Percentiles rank a stretch among this genome's conserved stretches.
Conservation (phyloP, 1,140 invertebrate genomes). For the Drosophila willistoni region DNA sequence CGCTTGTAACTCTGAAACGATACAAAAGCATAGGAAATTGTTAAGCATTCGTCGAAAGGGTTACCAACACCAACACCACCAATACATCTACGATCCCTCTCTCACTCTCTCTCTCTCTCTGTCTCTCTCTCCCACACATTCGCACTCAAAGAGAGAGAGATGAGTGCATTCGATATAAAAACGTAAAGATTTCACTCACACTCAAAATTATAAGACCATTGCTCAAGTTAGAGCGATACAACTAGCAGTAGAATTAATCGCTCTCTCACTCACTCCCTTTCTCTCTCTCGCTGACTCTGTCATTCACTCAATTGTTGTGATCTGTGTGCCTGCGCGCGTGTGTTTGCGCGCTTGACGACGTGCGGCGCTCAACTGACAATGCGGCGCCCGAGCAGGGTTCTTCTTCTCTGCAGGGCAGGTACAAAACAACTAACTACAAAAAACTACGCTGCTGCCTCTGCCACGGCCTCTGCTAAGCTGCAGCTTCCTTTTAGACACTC, state of each 20-base stretch:
- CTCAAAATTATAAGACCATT: slow-evolving; percentile 28
- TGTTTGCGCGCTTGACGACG: slow-evolving; percentile 50
- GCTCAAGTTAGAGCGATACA: not conserved
- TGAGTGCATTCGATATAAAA: slow-evolving; percentile 16
- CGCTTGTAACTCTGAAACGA: slow-evolving; percentile 84
- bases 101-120: not conserved
- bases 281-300: not conserved
- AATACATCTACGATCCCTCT: not conserved
- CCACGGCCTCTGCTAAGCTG: slow-evolving; percentile 28
- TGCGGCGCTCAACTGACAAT: slow-evolving; percentile 47
- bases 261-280: slow-evolving; percentile 1
- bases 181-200: slow-evolving; percentile 42
- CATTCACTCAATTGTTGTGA: not conserved
- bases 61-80: slow-evolving; percentile 42
- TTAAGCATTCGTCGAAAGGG: slow-evolving; percentile 74
- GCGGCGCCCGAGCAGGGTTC: slow-evolving; percentile 26
- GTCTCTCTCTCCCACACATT: not conserved
- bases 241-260: slow-evolving; percentile 19
- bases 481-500: slow-evolving; percentile 62
- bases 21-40: slow-evolving; percentile 79
- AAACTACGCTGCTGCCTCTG: slow-evolving; percentile 13
- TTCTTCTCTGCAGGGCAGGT: slow-evolving; percentile 38
- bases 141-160: not conserved
- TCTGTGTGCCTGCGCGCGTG: slow-evolving; percentile 14
- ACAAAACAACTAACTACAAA: slow-evolving; percentile 15